Evolutionary conservation across 2,113 vertebrate species (phyloP).

Genomic region (Centropristis striata): DNA sequence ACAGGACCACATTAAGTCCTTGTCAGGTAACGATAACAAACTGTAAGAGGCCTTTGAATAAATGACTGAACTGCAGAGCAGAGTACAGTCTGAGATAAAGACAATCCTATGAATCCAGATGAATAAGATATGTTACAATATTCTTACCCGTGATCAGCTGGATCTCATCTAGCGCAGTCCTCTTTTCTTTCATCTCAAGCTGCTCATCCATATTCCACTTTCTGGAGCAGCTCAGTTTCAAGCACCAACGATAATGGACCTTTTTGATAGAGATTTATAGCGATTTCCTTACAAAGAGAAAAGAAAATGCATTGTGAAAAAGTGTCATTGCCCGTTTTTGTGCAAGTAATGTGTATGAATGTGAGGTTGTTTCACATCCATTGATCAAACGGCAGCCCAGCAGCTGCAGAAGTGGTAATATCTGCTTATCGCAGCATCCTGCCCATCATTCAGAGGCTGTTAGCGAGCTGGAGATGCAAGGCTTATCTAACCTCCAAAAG

Average conservation of each 20-base stretch:
- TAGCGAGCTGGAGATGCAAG: constrained; percentile 56
- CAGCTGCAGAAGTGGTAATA: constrained; percentile 56
- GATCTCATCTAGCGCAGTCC: constrained; percentile 22
- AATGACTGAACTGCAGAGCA: background rate
- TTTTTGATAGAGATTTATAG: constrained; percentile 46
- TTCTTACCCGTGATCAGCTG: constrained; percentile 36
- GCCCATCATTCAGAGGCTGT: constrained; percentile 57
- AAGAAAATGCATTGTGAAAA: constrained; percentile 33
- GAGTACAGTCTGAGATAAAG: constrained; percentile 29
- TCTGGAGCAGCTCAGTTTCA: constrained; percentile 43
- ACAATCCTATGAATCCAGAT: constrained; percentile 19
- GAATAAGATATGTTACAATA: constrained; percentile 6
- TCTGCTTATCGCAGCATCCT: constrained; percentile 64
- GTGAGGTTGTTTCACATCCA: constrained; percentile 27
- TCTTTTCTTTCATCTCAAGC: constrained; percentile 44
- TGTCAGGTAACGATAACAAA: constrained; percentile 3
- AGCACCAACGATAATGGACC: constrained; percentile 35
- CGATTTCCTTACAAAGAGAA: constrained; percentile 22
- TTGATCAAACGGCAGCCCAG: constrained; percentile 52
- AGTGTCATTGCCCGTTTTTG: constrained; percentile 4
- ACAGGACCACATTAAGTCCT: background rate
- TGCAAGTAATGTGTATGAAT: constrained; percentile 28
- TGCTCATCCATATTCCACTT: constrained; percentile 41
- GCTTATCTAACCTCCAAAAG: constrained; percentile 67
- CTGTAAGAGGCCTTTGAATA: background rate